A percentile compares a stretch with the other conserved stretches of the same genome.
Evolutionary conservation across 2,888 invertebrate genomes (phyloP).

Genomic region (Leptopilina drosophilae): DNA sequence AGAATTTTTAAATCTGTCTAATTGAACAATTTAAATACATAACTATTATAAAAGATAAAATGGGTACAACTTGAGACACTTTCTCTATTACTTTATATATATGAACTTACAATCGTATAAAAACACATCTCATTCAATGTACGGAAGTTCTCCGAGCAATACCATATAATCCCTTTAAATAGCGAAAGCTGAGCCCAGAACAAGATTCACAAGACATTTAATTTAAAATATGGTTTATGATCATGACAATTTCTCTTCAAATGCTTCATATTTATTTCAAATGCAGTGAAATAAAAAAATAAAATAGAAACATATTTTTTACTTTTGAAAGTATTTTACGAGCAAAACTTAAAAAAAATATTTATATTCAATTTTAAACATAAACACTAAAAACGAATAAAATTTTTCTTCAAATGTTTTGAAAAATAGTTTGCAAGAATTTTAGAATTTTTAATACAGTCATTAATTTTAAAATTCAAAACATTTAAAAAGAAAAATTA

Average conservation of each 20-base stretch:
- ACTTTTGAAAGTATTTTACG: neutral
- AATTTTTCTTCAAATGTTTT: too few species aligned
- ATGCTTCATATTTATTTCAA: slow-evolving; percentile 3
- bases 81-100: slow-evolving; percentile 7
- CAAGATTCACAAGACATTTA: slow-evolving; percentile 8
- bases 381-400: too few species aligned
- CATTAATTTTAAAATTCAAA: too few species aligned
- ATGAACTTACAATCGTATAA: slow-evolving; percentile 6
- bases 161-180: slow-evolving; percentile 4
- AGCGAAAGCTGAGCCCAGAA: slow-evolving; percentile 23
- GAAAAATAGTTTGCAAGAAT: too few species aligned
- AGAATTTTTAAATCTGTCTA: neutral
- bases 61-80: neutral
- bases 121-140: neutral
- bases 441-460: too few species aligned
- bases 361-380: too few species aligned
- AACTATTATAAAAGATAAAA: neutral
- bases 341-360: too few species aligned
- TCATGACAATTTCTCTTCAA: slow-evolving; percentile 13
- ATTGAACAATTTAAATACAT: neutral
- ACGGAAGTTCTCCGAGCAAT: slow-evolving; percentile 9
- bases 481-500: too few species aligned
- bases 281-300: neutral
- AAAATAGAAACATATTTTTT: too few species aligned
- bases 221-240: slow-evolving; percentile 15